Evolutionary conservation across 2,113 vertebrate genomes (phyloP), one percentile per base, ranked within the genome.

Genomic region (Athene noctua): DNA sequence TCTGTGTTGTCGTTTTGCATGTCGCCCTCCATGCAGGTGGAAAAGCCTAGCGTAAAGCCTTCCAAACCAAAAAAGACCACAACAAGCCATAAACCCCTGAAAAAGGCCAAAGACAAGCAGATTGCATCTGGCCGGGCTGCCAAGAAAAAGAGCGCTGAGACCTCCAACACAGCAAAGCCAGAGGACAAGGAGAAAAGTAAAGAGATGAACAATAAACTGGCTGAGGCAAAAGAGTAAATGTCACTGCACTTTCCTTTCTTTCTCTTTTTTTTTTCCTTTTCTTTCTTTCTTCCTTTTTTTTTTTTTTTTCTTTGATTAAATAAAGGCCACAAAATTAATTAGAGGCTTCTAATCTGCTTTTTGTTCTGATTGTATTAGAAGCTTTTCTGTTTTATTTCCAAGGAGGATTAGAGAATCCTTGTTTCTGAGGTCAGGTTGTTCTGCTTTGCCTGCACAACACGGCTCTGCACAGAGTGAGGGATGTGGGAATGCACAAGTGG

Each of bases 141-240:
- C 96, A 99, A 99, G 98, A 99, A 99, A 98, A 99, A 98, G 94
- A 98, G 97, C 2, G 92, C 98, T 13, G 99, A 98, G 97, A 97
- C 98, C 23, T 59, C 98, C 95, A 89, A 97, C 9, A 95, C 98
- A 51, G 81, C 97, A 92, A 98, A 96, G 55, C 98, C 99, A 7
- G 98, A 98, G 32, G 98, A 98, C 97, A 99, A 99, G 98, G 99
- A 99, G 99, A 99, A 99, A 98, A 99, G 99, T 98, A 99, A 99
- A 99, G 99, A 99, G 99, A 99, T 99, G 98, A 99, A 99, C 99
- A 99, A 99, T 99, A 99, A 99, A 99, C 98, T 99, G 99, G 99
- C 99, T 98, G 99, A 99, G 98, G 99, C 99, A 80, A 99, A 99
- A 99, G 99, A 99, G 99, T 99, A 99, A 99, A 99, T 99, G 98